Conservation (phyloP, 2,888 invertebrate genomes). For the Cataglyphis livida region DNA sequence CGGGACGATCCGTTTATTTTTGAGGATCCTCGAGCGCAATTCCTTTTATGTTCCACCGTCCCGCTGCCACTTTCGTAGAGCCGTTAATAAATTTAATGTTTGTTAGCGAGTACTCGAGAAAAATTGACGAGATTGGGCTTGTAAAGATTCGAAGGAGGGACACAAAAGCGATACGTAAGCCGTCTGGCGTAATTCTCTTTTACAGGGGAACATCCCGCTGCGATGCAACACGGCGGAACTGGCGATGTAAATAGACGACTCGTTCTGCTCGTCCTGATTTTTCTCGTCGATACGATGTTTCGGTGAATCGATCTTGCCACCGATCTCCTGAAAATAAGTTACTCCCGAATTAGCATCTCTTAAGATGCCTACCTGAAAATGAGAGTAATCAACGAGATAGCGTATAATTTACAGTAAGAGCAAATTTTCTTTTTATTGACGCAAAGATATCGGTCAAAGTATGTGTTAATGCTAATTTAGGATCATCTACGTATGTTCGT, state of each 20-base stretch:
- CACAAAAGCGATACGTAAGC: constrained; percentile 38
- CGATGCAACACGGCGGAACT: constrained; percentile 81
- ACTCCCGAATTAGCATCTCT: constrained; percentile 11
- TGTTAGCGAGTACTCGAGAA: constrained; percentile 42
- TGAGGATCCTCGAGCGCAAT: neutral
- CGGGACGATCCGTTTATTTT: neutral
- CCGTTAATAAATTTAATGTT: constrained; percentile 52
- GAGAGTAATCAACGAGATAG: constrained; percentile 30
- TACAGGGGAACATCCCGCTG: constrained; percentile 82
- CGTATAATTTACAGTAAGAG: constrained; percentile 5
- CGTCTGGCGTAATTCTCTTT: constrained; percentile 52
- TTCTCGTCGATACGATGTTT: constrained; percentile 70
- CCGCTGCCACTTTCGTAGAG: neutral
- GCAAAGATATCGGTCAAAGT: neutral
- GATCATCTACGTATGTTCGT: neutral
- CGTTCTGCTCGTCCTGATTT: constrained; percentile 73
- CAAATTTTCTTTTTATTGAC: neutral
- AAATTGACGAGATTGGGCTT: constrained; percentile 30
- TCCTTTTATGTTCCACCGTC: neutral
- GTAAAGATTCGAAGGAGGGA: neutral
- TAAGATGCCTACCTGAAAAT: neutral
- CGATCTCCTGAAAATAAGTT: neutral
- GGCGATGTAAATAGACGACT: constrained; percentile 74
- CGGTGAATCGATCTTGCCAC: constrained; percentile 63
- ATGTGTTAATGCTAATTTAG: constrained; percentile 10